Evolutionary conservation across 2,797 vertebrate genomes (phyloP).

Genomic region (Centropyge bicolor): DNA sequence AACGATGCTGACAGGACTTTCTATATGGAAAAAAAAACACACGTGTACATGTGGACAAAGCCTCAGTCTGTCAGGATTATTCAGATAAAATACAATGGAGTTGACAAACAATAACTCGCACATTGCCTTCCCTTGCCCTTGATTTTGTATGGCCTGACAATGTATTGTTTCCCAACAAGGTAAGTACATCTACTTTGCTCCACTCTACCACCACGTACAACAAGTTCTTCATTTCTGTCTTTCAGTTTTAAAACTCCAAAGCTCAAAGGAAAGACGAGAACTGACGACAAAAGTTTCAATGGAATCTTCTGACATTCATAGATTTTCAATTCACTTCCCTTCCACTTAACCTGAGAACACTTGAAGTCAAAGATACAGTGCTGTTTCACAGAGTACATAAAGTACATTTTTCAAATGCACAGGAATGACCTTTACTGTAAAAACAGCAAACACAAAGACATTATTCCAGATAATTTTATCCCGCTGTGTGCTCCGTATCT

Average conservation of each 20-base stretch:
- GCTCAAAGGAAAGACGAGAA: no score
- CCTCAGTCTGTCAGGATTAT: neutral
- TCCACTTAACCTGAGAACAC: neutral
- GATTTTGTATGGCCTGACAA: no score
- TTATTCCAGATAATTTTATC: constrained; percentile 40
- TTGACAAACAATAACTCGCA: no score
- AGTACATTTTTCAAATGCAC: neutral
- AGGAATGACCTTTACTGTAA: constrained; percentile 17
- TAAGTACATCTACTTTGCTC: no score
- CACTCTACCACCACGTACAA: no score
- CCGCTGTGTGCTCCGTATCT: constrained; percentile 16
- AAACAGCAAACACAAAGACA: constrained; percentile 21
- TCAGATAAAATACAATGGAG: neutral
- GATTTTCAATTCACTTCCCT: neutral
- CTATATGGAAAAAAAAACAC: no score
- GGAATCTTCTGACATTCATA: neutral
- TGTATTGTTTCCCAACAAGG: no score
- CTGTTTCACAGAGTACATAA: neutral
- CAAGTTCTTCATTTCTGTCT: no score
- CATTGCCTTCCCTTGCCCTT: no score
- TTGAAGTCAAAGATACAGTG: neutral
- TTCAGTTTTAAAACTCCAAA: no score
- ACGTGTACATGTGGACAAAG: no score
- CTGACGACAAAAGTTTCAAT: neutral
- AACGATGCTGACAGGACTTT: no score